Base-by-base conservation (phyloP, 2,113 vertebrate species). In the Speoplatyrhinus poulsoni region DNA sequence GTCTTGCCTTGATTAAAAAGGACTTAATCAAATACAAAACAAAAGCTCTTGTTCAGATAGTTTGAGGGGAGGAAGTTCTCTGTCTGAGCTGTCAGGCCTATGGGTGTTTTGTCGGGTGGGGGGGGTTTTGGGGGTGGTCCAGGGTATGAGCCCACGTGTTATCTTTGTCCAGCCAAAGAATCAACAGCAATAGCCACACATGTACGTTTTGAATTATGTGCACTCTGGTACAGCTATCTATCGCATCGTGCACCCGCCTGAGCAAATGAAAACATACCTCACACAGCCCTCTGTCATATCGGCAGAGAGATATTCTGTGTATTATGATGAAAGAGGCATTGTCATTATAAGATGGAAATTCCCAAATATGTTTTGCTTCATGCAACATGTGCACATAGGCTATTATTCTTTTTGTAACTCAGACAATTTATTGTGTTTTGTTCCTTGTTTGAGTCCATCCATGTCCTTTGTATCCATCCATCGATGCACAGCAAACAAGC, bases 131-230 rank as follows among this genome's bases (percentile, higher is more conserved):
- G 15, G n/a, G 52, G 62, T 62, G 56, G 36, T 70, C 4, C 11
- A 33, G 56, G 61, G 85, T 80, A 84, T 85, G 76, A 86, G 76
- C 59, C 69, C n/a, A 68, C 65, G 70, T 77, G 73, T 87, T 87
- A 88, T 89, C 87, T 89, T 80, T 89, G 80, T 86, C 83, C 82
- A 72, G 73, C 67, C 77, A 82, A 85, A 89, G 82, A 87, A 84
- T 78, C 73, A 82, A 90, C 87, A 89, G 82, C 79, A 88, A 82
- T 81, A 81, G 70, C 79, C 84, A 89, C 89, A 74, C 84, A 75
- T 86, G 79, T 82, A 66, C 62, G 65, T 75, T 65, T 17, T 59
- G 76, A 85, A 85, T 81, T 84, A 68, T 79, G 71, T 75, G 70
- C 69, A 64, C 60, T 76, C 54, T 60, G 62, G 41, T 60, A 62